A percentile compares a stretch with the other conserved stretches of the same genome.
Conservation (phyloP, 2,113 vertebrate genomes). For the Steatornis caripensis region DNA sequence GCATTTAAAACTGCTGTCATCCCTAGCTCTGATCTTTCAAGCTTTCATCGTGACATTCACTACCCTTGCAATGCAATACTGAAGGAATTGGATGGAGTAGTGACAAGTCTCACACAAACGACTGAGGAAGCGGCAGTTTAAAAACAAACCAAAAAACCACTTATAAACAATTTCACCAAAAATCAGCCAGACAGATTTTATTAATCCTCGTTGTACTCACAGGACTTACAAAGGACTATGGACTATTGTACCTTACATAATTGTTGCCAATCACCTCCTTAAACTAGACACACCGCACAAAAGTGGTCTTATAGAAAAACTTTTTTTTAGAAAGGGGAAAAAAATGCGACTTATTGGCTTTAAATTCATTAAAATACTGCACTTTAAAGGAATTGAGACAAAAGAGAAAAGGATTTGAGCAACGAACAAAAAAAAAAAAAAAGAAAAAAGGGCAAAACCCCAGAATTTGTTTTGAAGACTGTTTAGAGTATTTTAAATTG, state of each 20-base stretch:
- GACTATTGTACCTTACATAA: background rate
- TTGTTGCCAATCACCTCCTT: background rate
- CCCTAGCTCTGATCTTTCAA: background rate
- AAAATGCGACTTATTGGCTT: background rate
- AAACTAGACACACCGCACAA: background rate
- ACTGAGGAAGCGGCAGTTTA: background rate
- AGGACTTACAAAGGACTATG: background rate
- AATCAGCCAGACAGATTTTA: background rate
- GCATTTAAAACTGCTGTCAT: background rate
- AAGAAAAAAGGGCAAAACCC: background rate
- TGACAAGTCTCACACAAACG: background rate
- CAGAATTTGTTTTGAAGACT: background rate
- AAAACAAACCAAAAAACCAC: background rate
- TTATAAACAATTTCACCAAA: background rate
- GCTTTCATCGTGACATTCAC: background rate
- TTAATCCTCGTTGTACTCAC: background rate
- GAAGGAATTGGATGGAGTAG: background rate
- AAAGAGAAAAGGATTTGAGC: background rate
- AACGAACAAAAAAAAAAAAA: background rate
- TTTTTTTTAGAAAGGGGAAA: accelerated
- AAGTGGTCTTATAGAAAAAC: background rate
- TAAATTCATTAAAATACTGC: background rate
- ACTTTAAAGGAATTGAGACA: background rate
- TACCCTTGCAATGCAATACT: background rate
- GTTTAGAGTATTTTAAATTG: background rate